These are phyloP conservation scores for Vicugna pacos DNA, from an alignment of 2,113 vertebrate genomes.

Conservation along the genomic window DNA sequence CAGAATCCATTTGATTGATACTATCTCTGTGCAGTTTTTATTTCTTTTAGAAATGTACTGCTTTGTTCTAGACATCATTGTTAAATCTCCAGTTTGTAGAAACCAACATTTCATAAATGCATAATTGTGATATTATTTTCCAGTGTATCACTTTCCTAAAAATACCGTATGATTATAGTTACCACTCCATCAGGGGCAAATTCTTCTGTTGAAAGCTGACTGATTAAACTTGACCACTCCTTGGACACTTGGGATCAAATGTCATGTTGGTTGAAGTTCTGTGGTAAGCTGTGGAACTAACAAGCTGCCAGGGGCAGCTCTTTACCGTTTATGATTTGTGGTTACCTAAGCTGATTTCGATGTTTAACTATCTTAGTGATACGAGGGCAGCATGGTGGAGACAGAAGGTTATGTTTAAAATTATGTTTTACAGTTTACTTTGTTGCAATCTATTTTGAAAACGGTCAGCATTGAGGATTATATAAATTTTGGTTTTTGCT, in stretches of 20 bases:
- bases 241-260: not conserved
- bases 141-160: constrained; percentile 69
- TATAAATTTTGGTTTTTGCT: constrained; percentile 39
- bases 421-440: not conserved
- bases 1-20: constrained; percentile 47
- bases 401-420: constrained; percentile 15
- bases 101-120: constrained; percentile 70
- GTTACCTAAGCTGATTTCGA: constrained; percentile 45
- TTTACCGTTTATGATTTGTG: accelerated
- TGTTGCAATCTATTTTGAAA: not conserved
- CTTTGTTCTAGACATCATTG: constrained; percentile 69
- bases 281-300: constrained; percentile 39
- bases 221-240: not conserved
- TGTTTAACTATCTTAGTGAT: constrained; percentile 38
- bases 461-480: not conserved
- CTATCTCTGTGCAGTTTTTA: constrained; percentile 56
- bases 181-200: not conserved
- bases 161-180: not conserved
- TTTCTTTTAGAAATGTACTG: constrained; percentile 75
- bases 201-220: not conserved
- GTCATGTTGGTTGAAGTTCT: constrained; percentile 45
- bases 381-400: not conserved
- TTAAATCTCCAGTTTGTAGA: constrained; percentile 64
- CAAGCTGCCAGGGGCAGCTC: not conserved
- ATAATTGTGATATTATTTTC: constrained; percentile 75